These are phyloP conservation scores for Phoronis australis DNA, from an alignment of 2,888 invertebrate species.

Conservation along the genomic window DNA sequence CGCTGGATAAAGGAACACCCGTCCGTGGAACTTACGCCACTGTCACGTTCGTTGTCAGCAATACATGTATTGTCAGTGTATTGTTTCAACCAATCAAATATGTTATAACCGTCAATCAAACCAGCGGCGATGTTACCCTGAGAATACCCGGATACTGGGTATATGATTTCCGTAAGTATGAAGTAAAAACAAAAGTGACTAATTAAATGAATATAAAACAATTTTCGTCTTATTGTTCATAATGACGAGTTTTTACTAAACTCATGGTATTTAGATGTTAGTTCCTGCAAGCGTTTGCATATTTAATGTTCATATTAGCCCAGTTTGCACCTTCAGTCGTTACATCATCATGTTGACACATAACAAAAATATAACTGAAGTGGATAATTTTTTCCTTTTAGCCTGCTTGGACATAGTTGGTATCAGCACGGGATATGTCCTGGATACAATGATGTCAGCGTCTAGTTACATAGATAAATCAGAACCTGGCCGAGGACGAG, in stretches of 20 bases:
- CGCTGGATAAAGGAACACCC: slow-evolving; percentile 30
- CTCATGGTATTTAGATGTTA: background rate
- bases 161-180: slow-evolving; percentile 26
- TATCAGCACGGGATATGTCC: no score
- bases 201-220: background rate
- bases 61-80: slow-evolving; percentile 33
- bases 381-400: no score
- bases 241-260: background rate
- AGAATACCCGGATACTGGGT: slow-evolving; percentile 31
- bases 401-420: no score
- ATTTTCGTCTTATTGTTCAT: background rate
- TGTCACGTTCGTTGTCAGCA: slow-evolving; percentile 25
- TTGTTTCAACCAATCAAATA: slow-evolving; percentile 22
- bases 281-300: background rate
- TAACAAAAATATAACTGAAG: no score
- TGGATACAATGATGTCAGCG: no score
- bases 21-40: slow-evolving; percentile 24
- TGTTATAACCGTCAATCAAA: slow-evolving; percentile 18
- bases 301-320: background rate
- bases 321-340: no score
- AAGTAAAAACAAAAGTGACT: background rate
- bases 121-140: slow-evolving; percentile 24
- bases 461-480: no score
- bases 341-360: no score
- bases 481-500: no score